These are phyloP conservation scores for Spongilla lacustris DNA, from an alignment of 37 sponge, comb jelly and placozoan species.

Conservation along the genomic window DNA sequence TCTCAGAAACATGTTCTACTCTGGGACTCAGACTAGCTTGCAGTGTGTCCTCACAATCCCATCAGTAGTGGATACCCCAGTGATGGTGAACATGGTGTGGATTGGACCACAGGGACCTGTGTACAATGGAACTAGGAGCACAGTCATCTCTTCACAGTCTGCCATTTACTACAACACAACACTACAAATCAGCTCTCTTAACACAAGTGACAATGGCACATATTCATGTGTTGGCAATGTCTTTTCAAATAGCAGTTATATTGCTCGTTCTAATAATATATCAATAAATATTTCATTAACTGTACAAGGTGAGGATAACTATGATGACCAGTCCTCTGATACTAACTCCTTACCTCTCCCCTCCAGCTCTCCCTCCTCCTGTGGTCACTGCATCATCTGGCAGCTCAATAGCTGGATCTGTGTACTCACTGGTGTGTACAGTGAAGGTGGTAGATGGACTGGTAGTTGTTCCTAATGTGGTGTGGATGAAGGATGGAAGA, in stretches of 20 bases:
- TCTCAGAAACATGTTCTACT: background rate
- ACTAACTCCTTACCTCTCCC: background rate
- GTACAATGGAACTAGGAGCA: background rate
- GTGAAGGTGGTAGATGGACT: slow-evolving; percentile 7
- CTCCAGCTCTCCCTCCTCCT: background rate
- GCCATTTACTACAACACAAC: background rate
- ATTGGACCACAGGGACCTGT: background rate
- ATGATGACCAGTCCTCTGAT: background rate
- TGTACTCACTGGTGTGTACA: slow-evolving; percentile 31
- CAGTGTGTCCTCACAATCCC: background rate
- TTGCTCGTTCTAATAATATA: background rate
- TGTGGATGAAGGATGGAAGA: slow-evolving; percentile 24
- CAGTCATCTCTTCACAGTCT: background rate
- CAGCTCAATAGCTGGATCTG: slow-evolving; percentile 29
- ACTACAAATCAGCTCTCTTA: background rate
- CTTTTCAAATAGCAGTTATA: background rate
- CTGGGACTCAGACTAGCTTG: background rate
- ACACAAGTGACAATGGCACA: background rate
- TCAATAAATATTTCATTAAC: background rate
- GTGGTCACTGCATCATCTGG: background rate
- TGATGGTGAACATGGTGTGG: background rate
- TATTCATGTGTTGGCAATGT: background rate
- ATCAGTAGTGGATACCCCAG: background rate
- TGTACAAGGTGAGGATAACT: background rate
- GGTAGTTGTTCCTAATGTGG: slow-evolving; percentile 1